Base-by-base conservation (phyloP, 2,888 invertebrate genomes). In the Caenorhabditis drosophilae region DNA sequence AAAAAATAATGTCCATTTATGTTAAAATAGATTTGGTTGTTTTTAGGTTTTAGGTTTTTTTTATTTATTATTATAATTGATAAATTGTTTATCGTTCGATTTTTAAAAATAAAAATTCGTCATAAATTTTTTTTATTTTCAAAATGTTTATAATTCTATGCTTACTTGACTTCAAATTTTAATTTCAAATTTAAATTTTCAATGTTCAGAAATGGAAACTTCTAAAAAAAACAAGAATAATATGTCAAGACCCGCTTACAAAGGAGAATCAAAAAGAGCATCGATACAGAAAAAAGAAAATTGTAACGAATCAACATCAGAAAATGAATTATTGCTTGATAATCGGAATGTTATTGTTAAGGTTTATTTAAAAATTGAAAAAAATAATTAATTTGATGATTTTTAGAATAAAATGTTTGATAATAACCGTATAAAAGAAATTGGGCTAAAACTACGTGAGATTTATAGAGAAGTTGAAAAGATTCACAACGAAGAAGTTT, bases 21-120 rank as follows among this genome's bases (percentile, higher is more conserved):
- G n/a, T 42, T 15, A 42, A 40, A 20, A 42, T 34, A 9, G 15
- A 22, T 35, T 50, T 34, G 4, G 12, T 16, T 22, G 31, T 45
- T 40, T 38, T 50, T 23, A 27, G 16, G 15, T 52, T 42, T 34
- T 48, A 4, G 20, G 20, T 6, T 34, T 15, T 6, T 25, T 20
- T 18, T 20, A 47, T 47, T 47, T 47, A 31, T 36, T 36, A 7
- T 15, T 36, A n/a, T 12, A 16, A n/a, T 36, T 4, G n/a, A 36
- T n/a, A 4, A 3, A 36, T 9, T 31, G 31, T 31, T 31, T 7
- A 9, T 12, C 12, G 9, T 31, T 31, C 9, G 9, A 6, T 12
- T 31, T 9, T 9, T 6, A 31, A 31, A 31, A 31, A 31, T 31
- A 31, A 9, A 31, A 7, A 36, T n/a, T 16, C 4, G 4, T 15